These are phyloP conservation scores for Drosophila pegasa DNA, from an alignment of 2,888 invertebrate genomes.

Conservation along the genomic window DNA sequence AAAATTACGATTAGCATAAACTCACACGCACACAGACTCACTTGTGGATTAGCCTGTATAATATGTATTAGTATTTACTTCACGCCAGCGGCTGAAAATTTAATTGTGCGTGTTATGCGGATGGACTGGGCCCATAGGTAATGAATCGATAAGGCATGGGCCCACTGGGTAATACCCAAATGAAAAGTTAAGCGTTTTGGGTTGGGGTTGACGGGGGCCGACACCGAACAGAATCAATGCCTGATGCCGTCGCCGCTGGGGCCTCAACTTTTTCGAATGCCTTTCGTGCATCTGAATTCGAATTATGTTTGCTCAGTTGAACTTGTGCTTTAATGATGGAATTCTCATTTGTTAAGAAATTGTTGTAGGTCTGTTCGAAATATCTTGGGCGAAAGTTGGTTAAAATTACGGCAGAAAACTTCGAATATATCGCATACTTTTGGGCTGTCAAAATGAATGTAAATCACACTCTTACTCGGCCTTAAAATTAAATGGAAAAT, in stretches of 20 bases:
- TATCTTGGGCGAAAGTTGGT: slow-evolving; percentile 26
- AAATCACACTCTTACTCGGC: not conserved
- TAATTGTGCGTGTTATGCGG: slow-evolving; percentile 64
- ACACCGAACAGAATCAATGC: not conserved
- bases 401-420: not conserved
- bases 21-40: slow-evolving; percentile 20
- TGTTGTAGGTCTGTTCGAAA: slow-evolving; percentile 31
- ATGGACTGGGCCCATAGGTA: slow-evolving; percentile 26
- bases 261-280: slow-evolving; percentile 27
- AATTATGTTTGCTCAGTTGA: slow-evolving; percentile 15
- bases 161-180: slow-evolving; percentile 29
- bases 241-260: not conserved
- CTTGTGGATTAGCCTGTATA: slow-evolving; percentile 54
- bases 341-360: slow-evolving; percentile 24
- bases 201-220: not conserved
- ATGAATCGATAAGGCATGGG: slow-evolving; percentile 50
- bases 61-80: slow-evolving; percentile 55
- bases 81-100: slow-evolving; percentile 48
- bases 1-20: slow-evolving; percentile 59
- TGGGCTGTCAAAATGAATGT: not conserved
- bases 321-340: slow-evolving; percentile 36
- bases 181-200: slow-evolving; percentile 25
- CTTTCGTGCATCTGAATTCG: slow-evolving; percentile 21
- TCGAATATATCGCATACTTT: slow-evolving; percentile 8
- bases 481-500: not conserved